Evolutionary conservation across 2,888 invertebrate genomes (phyloP).

Genomic region (Meloe dianella): DNA sequence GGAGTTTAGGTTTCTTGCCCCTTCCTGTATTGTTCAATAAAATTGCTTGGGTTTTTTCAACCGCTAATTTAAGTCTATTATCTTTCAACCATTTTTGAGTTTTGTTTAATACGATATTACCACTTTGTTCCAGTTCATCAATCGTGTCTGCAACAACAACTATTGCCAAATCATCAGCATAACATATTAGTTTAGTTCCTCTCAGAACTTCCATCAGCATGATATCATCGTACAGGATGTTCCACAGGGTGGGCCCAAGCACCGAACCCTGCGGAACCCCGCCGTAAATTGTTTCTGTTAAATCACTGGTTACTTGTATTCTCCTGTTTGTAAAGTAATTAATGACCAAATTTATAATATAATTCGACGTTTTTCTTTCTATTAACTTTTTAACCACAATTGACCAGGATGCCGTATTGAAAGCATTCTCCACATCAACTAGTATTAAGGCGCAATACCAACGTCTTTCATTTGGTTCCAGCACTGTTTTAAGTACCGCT

Average conservation of each 20-base stretch:
- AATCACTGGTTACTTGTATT: background rate
- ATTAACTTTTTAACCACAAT: background rate
- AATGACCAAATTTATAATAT: background rate
- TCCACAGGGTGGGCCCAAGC: no score
- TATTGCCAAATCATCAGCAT: constrained; percentile 7
- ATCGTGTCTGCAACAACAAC: background rate
- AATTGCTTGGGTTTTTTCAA: background rate
- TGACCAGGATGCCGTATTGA: background rate
- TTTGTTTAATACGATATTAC: background rate
- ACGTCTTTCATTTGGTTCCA: no score
- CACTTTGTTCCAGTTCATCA: background rate
- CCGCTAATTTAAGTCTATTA: background rate
- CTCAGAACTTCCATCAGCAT: background rate
- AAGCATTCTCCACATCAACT: background rate
- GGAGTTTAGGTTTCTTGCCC: background rate
- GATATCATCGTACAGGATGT: no score
- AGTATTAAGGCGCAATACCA: background rate
- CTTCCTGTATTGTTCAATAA: background rate
- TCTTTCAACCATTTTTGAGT: background rate
- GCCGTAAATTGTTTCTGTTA: background rate
- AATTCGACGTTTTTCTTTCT: background rate
- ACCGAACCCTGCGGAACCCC: background rate
- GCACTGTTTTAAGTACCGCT: background rate
- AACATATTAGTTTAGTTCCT: background rate
- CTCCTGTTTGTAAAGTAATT: background rate